Conservation (phyloP, 2,113 vertebrate species). For the Phasianus colchicus region DNA sequence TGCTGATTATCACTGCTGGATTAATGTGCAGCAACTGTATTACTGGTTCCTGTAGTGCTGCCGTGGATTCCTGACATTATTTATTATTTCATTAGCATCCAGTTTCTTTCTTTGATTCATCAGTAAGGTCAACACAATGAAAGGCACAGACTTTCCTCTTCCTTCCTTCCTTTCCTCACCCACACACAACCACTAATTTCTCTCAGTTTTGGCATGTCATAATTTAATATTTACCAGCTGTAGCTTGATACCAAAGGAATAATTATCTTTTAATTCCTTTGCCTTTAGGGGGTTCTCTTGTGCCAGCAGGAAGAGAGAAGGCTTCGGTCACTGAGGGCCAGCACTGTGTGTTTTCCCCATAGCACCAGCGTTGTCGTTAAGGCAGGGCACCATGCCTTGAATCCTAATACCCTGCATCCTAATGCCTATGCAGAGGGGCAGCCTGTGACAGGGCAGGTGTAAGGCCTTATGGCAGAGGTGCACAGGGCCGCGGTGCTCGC, state of each 20-base stretch:
- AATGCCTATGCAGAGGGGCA: conserved; percentile 12
- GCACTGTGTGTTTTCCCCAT: not conserved
- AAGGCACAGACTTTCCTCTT: not conserved
- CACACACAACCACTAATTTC: not conserved
- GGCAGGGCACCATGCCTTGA: conserved; percentile 14
- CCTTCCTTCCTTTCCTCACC: not conserved
- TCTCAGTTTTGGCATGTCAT: not conserved
- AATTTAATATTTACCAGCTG: conserved; percentile 43
- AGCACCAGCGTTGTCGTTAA: conserved; percentile 26
- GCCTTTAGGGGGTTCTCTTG: not conserved
- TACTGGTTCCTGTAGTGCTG: not conserved
- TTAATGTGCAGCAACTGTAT: not conserved
- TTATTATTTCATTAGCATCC: conserved; percentile 75
- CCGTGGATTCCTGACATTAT: not conserved
- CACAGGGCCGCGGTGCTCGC: not conserved
- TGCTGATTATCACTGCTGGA: not conserved
- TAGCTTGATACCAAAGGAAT: conserved; percentile 9
- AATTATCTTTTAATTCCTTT: conserved; percentile 43
- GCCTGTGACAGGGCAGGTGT: not conserved
- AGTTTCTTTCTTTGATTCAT: conserved; percentile 56
- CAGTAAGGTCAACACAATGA: conserved; percentile 38
- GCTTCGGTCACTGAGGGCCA: not conserved
- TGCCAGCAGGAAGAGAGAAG: conserved; percentile 30
- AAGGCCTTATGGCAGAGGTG: not conserved
- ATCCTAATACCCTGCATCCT: conserved; percentile 67